Evolutionary conservation across 1,140 invertebrate genomes (phyloP), one percentile per base, ranked within the genome.

Genomic region (Sycobia sp.): DNA sequence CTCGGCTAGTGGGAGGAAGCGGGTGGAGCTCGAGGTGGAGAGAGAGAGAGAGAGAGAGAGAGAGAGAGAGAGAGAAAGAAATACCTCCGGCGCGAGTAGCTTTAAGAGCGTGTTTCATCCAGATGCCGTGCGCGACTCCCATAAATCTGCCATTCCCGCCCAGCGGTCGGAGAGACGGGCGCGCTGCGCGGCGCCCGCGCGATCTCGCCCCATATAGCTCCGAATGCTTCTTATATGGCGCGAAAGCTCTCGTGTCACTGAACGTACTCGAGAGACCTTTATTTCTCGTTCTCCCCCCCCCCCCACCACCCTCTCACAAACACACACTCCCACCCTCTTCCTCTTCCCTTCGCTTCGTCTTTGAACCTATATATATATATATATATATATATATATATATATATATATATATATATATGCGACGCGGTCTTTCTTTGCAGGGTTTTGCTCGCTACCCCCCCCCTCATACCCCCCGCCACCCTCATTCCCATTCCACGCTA

Each of bases 131-230:
- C 66, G 67, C 70, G 68, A 58, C 61, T 46, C 23, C 72, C 73
- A 78, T 79, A 78, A 79, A 79, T 78, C 74, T 73, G 69, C 38
- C 75, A 77, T 74, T 74, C 72, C 71, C 71, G 71, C 67, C 69
- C 72, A 75, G 63, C 63, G 63, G 66, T 65, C n/a, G n/a, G n/a
- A n/a, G n/a, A n/a, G n/a, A n/a, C n/a, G 61, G 64, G 70, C 70
- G 75, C 73, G n/a, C n/a, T n/a, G n/a, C n/a, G n/a, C n/a, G n/a
- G n/a, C 74, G 75, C 74, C 64, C 71, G 69, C 73, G 69, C 16
- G n/a, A 29, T 51, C 49, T 39, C 10, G 5, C 11, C 32, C 5
- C 32, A 11, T 7, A 34, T 11, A 13, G n/a, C n/a, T n/a, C 66
- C 62, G 71, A 75, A 70, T 68, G 71, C 72, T 78, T 78, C 73